A percentile compares a stretch with the other conserved stretches of the same genome.
phyloP scores from a whole-genome alignment of 2,888 invertebrate genomes.

The Caenorhabditis auriculariae region DNA sequence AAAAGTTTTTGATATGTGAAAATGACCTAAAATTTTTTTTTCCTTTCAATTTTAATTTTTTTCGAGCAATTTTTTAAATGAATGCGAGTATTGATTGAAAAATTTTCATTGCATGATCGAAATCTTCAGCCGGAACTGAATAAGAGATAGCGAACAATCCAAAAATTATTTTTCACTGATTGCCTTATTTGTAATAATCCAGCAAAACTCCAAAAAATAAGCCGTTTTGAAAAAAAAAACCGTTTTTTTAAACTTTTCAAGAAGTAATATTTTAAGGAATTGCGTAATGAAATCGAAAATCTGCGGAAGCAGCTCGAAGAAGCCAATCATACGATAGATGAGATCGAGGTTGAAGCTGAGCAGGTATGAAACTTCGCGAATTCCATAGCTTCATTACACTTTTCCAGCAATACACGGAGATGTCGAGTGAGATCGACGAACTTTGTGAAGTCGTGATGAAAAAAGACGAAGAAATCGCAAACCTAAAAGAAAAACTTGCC shows the following conservation, averaged over 20 bases:
- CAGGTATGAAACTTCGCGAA: constrained; percentile 28
- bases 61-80: no score
- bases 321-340: constrained; percentile 34
- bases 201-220: no score
- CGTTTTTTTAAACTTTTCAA: background rate
- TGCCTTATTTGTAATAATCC: no score
- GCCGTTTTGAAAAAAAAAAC: no score
- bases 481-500: constrained; percentile 22
- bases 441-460: constrained; percentile 28
- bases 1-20: constrained; percentile 6
- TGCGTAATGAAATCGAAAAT: constrained; percentile 6
- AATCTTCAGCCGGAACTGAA: no score
- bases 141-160: no score
- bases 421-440: constrained; percentile 40
- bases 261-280: background rate
- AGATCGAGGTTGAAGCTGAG: constrained; percentile 41
- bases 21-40: background rate
- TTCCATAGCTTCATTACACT: no score
- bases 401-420: constrained; percentile 45
- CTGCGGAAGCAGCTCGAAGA: constrained; percentile 24
- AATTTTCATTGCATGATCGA: no score
- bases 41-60: no score
- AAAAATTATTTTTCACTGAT: no score
- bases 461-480: constrained; percentile 32
- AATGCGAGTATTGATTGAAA: no score